These are phyloP conservation scores for Hypomesus transpacificus DNA, from an alignment of 2,113 vertebrate species.

Conservation along the genomic window DNA sequence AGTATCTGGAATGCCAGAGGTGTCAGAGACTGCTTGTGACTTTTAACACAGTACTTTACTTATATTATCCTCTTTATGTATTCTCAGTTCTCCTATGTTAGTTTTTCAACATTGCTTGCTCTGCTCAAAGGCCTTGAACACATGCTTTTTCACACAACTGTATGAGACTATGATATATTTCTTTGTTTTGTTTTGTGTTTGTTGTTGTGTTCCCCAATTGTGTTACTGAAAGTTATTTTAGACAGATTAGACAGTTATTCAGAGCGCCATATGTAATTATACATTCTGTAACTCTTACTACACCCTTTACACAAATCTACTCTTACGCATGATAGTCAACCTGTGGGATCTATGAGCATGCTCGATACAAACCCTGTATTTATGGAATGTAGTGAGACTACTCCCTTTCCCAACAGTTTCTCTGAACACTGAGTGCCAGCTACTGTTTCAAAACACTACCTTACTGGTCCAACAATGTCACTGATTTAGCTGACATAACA, in stretches of 20 bases:
- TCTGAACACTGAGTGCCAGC: slow-evolving; percentile 19
- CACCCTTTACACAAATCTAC: slow-evolving; percentile 17
- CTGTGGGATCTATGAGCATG: not conserved
- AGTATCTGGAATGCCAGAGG: slow-evolving; percentile 74
- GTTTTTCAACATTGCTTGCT: too few species aligned
- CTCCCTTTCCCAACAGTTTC: slow-evolving; percentile 30
- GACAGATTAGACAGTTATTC: not conserved
- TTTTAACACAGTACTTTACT: not conserved
- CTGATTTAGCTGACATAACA: slow-evolving; percentile 7
- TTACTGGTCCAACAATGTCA: slow-evolving; percentile 1
- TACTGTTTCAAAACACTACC: slow-evolving; percentile 4
- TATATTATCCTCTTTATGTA: not conserved
- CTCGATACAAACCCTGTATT: slow-evolving; percentile 29
- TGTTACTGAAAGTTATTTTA: too few species aligned
- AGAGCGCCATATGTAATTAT: not conserved
- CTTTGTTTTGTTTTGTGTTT: too few species aligned
- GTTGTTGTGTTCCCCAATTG: too few species aligned
- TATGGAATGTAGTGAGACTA: slow-evolving; percentile 43
- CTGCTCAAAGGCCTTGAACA: too few species aligned
- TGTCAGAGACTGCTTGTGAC: not conserved
- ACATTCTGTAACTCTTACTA: not conserved
- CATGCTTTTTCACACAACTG: too few species aligned
- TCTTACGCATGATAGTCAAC: not conserved
- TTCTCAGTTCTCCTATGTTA: too few species aligned
- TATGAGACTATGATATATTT: too few species aligned